Base-by-base conservation (phyloP, 2,888 invertebrate genomes). In the Oscheius sp. region DNA sequence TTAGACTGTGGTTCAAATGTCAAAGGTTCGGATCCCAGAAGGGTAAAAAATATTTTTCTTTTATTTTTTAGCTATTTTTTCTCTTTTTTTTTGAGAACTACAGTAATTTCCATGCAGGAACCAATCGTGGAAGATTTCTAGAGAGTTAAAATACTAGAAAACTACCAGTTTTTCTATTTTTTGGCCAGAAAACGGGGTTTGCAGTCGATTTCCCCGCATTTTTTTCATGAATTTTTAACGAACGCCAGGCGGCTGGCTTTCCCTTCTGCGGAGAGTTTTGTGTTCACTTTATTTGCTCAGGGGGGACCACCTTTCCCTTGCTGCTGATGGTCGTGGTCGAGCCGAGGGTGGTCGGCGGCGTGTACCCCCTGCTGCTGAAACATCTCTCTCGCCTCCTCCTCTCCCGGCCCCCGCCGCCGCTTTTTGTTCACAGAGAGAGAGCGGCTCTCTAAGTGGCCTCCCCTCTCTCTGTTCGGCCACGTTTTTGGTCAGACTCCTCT, bases 401-500 rank as follows among this genome's bases (percentile, higher is more conserved):
- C 29, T 25, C 21, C 27, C n/a, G n/a, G n/a, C n/a, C n/a, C n/a
- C n/a, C n/a, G n/a, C n/a, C n/a, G n/a, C n/a, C 52, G 61, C 66
- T 66, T 66, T 66, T 66, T 66, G 66, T 66, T 25, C 66, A n/a
- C n/a, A n/a, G n/a, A n/a, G n/a, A n/a, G n/a, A n/a, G n/a, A 49
- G 49, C 61, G 61, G 61, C 66, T 66, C 66, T 66, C 49, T 66
- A 66, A 66, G 66, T 66, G 66, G 61, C 61, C 61, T 41, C 66
- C 43, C 21, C 66, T 49, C 35, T 35, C 35, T 35, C 35, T 35
- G 35, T 35, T 35, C 35, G 35, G 35, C 66, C 66, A 69, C 69
- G 58, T 69, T 56, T 69, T 61, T 79, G 80, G 80, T 79, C 78
- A 16, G 16, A 25, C 23, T 46, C 18, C 59, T 27, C 29, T 52